A percentile compares a stretch with the other conserved stretches of the same genome.
phyloP scores from a whole-genome alignment of 2,888 invertebrate genomes.

The Pyrochroa serraticornis region DNA sequence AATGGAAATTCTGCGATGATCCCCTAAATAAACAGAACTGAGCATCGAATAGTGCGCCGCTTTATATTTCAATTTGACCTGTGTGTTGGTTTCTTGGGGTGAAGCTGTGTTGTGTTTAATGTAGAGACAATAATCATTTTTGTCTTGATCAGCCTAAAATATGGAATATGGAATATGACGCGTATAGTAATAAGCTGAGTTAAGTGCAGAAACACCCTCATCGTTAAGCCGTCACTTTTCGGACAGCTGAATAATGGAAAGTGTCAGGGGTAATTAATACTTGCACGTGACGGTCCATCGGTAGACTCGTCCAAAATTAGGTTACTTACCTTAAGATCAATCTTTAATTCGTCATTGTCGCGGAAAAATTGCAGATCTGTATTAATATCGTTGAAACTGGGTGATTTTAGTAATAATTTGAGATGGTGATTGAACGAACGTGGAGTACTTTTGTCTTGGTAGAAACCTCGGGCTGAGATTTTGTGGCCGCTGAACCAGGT shows the following conservation, averaged over 20 bases:
- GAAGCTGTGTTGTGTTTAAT: constrained; percentile 68
- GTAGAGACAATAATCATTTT: constrained; percentile 69
- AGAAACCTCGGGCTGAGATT: constrained; percentile 72
- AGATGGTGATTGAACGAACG: constrained; percentile 66
- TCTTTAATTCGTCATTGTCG: constrained; percentile 70
- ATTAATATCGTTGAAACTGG: constrained; percentile 73
- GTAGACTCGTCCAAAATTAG: constrained; percentile 26
- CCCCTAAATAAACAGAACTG: constrained; percentile 68
- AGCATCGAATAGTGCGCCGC: constrained; percentile 72
- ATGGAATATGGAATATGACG: constrained; percentile 3
- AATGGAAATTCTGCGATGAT: constrained; percentile 69
- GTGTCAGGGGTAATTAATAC: constrained; percentile 52
- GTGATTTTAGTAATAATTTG: constrained; percentile 74
- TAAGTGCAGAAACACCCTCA: constrained; percentile 12
- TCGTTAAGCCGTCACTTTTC: constrained; percentile 36
- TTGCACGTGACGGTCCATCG: constrained; percentile 46
- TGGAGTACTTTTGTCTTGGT: constrained; percentile 75
- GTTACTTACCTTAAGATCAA: constrained; percentile 67
- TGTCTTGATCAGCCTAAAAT: constrained; percentile 67
- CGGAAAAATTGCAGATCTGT: constrained; percentile 69
- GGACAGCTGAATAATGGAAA: constrained; percentile 53
- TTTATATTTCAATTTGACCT: constrained; percentile 70
- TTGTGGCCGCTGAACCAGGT: constrained; percentile 83
- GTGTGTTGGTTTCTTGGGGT: constrained; percentile 66
- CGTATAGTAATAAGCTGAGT: constrained; percentile 10